These are phyloP conservation scores for Latrodectus elegans DNA, from an alignment of 2,888 invertebrate species.

Conservation along the genomic window DNA sequence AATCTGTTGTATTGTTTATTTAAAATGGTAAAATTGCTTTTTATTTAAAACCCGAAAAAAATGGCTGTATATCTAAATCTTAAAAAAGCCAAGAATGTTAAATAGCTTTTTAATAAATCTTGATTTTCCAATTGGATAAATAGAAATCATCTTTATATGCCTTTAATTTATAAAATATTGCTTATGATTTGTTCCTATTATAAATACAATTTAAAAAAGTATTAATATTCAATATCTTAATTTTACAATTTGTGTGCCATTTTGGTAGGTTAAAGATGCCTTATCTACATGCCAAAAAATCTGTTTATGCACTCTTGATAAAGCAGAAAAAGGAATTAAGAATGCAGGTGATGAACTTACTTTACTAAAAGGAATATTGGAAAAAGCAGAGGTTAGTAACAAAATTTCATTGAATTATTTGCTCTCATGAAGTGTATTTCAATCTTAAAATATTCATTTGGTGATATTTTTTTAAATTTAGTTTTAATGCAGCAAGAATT, in stretches of 20 bases:
- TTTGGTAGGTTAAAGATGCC: slow-evolving; percentile 44
- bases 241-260: neutral
- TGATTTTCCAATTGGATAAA: neutral
- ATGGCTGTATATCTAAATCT: too few relatives aligned
- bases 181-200: neutral
- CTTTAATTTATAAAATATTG: neutral
- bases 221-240: neutral
- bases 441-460: neutral
- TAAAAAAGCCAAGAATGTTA: too few relatives aligned
- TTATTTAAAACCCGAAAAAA: too few relatives aligned
- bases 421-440: too few relatives aligned
- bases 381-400: slow-evolving; percentile 19
- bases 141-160: neutral
- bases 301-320: slow-evolving; percentile 21
- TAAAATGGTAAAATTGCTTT: too few relatives aligned
- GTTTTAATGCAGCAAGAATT: neutral
- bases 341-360: slow-evolving; percentile 28
- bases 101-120: neutral
- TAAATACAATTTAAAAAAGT: neutral
- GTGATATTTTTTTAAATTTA: neutral
- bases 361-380: slow-evolving; percentile 35
- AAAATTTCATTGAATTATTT: too few relatives aligned
- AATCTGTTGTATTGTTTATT: too few relatives aligned
- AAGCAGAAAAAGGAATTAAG: slow-evolving; percentile 39
- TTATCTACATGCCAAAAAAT: slow-evolving; percentile 33